Conservation (phyloP, 2,888 invertebrate genomes). For the Hydropsyche betteni region DNA sequence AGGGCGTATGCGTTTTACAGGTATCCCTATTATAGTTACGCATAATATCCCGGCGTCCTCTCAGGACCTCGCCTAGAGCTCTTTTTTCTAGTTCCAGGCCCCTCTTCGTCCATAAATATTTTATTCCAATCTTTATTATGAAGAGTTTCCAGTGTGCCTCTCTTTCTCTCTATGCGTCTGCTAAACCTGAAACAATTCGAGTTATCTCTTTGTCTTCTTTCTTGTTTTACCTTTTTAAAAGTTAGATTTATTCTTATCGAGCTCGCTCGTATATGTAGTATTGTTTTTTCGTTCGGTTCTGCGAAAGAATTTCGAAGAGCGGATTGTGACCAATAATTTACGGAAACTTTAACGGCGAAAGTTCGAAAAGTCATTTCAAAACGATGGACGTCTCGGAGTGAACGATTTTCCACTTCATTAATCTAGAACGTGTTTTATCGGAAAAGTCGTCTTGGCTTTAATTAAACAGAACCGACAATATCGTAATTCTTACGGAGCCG, state of each 20-base stretch:
- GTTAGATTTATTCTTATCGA: conserved; percentile 39
- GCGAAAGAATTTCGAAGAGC: background rate
- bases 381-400: conserved; percentile 35
- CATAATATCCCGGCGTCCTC: conserved; percentile 14
- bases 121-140: conserved; percentile 44
- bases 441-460: conserved; percentile 25
- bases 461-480: conserved; percentile 11
- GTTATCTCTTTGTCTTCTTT: conserved; percentile 36
- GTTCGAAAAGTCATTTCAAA: conserved; percentile 20
- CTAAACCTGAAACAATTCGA: conserved; percentile 30
- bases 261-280: background rate
- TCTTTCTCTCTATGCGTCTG: background rate
- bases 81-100: conserved; percentile 21
- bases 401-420: conserved; percentile 47
- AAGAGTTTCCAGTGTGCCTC: conserved; percentile 30
- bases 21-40: too few species aligned
- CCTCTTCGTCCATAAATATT: conserved; percentile 41
- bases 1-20: too few species aligned
- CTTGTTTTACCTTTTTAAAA: conserved; percentile 2
- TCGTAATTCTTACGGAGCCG: background rate
- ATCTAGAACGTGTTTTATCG: conserved; percentile 36
- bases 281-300: too few species aligned
- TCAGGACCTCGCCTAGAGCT: conserved; percentile 37
- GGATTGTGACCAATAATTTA: background rate
- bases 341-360: conserved; percentile 1